Evolutionary conservation across 2,797 vertebrate genomes (phyloP).

Genomic region (Halcyon chelicuti): DNA sequence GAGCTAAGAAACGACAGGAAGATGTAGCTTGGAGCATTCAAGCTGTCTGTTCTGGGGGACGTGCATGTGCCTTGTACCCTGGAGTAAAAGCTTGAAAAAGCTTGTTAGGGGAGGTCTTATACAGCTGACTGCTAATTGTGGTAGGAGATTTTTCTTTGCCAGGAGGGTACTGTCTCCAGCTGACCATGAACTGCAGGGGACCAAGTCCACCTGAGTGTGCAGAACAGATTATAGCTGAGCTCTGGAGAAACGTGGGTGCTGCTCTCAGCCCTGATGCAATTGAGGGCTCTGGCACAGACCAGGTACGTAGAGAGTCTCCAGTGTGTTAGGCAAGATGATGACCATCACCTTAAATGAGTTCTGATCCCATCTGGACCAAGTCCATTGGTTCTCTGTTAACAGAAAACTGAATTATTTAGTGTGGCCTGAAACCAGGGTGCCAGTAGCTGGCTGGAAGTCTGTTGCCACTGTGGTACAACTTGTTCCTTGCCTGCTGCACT

Average conservation of each 20-base stretch:
- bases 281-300: background rate
- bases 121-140: background rate
- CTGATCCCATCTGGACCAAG: background rate
- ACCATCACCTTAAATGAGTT: background rate
- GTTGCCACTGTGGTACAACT: accelerated
- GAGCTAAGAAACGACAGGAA: background rate
- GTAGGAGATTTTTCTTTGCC: background rate
- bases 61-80: background rate
- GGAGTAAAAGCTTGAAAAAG: background rate
- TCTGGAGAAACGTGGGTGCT: background rate
- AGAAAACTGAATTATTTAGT: background rate
- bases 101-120: background rate
- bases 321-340: background rate
- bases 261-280: accelerated
- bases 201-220: background rate
- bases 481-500: background rate
- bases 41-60: background rate
- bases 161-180: background rate
- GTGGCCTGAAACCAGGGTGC: background rate
- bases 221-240: background rate
- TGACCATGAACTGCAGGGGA: background rate
- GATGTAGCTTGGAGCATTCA: background rate
- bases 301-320: background rate
- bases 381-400: background rate
- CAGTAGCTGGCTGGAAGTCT: background rate